Conservation (phyloP, 2,888 invertebrate species). For the Himalopsyche kuldschensis region DNA sequence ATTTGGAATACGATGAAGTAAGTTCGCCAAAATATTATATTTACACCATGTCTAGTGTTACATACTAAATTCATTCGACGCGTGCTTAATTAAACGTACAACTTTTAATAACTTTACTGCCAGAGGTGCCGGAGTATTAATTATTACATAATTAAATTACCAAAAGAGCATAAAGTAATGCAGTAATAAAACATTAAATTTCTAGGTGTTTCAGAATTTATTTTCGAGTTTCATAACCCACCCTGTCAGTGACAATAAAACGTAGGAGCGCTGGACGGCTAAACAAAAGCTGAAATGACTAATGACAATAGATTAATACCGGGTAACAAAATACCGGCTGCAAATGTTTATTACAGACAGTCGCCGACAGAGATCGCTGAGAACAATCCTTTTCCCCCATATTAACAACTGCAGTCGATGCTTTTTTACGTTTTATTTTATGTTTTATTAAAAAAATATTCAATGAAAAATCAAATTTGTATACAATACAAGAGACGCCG, state of each 20-base stretch:
- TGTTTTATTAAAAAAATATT: background rate
- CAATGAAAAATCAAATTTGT: background rate
- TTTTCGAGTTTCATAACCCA: constrained; percentile 20
- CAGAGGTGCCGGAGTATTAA: background rate
- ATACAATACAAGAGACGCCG: background rate
- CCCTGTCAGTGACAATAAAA: constrained; percentile 28
- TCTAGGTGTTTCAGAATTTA: constrained; percentile 6
- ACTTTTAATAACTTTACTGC: background rate
- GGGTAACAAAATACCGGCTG: constrained; percentile 3
- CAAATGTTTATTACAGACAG: constrained; percentile 25
- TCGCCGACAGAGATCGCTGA: constrained; percentile 16
- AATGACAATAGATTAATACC: constrained; percentile 24
- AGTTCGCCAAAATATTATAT: no score
- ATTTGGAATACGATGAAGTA: no score
- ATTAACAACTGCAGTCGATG: background rate
- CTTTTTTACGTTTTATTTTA: constrained; percentile 16
- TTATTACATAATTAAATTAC: constrained; percentile 19
- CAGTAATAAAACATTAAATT: constrained; percentile 6
- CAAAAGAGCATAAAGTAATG: constrained; percentile 6
- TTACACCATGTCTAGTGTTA: background rate
- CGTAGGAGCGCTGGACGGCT: constrained; percentile 11
- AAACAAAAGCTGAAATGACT: constrained; percentile 28
- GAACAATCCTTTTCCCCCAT: constrained; percentile 4
- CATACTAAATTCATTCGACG: background rate
- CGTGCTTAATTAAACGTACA: background rate